These are phyloP conservation scores for Oreochromis niloticus DNA, from an alignment of 2,113 vertebrate species.

Conservation along the genomic window DNA sequence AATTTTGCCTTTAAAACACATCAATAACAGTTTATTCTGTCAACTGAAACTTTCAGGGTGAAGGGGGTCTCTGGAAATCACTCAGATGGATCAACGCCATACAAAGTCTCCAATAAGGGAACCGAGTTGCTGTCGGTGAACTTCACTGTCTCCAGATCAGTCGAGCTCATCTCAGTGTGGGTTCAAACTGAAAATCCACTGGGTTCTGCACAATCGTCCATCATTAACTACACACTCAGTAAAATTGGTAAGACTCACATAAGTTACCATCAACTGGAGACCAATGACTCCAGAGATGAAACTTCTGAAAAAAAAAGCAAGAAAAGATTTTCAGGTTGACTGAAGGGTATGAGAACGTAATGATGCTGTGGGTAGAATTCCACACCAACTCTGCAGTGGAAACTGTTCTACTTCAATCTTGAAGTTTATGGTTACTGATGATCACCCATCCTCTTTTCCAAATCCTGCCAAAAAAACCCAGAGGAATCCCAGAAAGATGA, in stretches of 20 bases:
- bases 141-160: slow-evolving; percentile 15
- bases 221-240: slow-evolving; percentile 41
- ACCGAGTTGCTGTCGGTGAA: neutral
- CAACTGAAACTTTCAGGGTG: slow-evolving; percentile 43
- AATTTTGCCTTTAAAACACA: neutral
- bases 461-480: fast-evolving
- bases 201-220: slow-evolving; percentile 9
- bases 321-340: neutral
- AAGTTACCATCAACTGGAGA: neutral
- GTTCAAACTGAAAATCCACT: slow-evolving; percentile 46
- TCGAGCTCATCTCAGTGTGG: slow-evolving; percentile 40
- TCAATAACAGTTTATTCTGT: neutral
- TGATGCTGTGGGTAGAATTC: neutral
- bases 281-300: neutral
- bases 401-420: neutral
- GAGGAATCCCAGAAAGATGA: neutral
- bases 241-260: slow-evolving; percentile 59
- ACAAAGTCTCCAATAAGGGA: neutral
- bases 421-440: neutral
- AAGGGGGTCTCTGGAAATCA: neutral
- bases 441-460: neutral
- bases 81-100: neutral
- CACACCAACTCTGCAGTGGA: neutral
- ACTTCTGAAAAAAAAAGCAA: neutral
- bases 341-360: neutral